phyloP scores from a whole-genome alignment of 2,888 invertebrate genomes.

The Anticlea derivata region DNA sequence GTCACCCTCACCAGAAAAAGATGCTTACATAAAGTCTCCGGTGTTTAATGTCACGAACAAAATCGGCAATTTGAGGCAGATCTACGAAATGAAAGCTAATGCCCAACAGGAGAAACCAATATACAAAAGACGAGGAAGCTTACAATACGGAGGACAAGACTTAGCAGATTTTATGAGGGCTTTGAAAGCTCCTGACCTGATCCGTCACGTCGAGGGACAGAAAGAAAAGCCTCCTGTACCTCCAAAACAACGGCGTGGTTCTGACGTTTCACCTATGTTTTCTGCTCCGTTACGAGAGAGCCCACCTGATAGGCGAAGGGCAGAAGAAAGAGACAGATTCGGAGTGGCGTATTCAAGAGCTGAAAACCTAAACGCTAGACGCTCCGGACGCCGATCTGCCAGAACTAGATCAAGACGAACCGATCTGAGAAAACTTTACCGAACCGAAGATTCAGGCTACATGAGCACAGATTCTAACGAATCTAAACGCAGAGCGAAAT shows the following conservation, averaged over 20 bases:
- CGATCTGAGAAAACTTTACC: conserved; percentile 68
- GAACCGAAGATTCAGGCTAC: conserved; percentile 91
- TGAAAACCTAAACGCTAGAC: conserved; percentile 65
- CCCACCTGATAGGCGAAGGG: conserved; percentile 62
- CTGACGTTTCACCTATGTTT: conserved; percentile 59
- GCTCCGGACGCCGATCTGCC: conserved; percentile 69
- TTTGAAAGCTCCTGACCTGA: conserved; percentile 63
- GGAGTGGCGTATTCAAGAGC: conserved; percentile 57
- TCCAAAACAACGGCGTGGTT: conserved; percentile 62
- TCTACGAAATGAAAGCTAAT: conserved; percentile 89
- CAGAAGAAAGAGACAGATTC: conserved; percentile 70
- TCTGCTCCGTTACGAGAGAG: conserved; percentile 53
- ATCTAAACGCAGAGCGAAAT: conserved; percentile 77
- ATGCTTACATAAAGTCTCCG: conserved; percentile 52
- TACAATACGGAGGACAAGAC: conserved; percentile 63
- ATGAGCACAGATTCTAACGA: conserved; percentile 92
- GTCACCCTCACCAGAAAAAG: conserved; percentile 56
- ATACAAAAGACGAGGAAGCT: conserved; percentile 67
- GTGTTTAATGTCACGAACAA: conserved; percentile 79
- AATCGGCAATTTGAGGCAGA: conserved; percentile 89
- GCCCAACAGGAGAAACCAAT: conserved; percentile 58
- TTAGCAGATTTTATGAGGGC: conserved; percentile 58
- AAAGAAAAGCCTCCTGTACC: conserved; percentile 74
- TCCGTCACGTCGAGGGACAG: conserved; percentile 57
- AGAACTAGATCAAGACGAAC: conserved; percentile 70